Evolutionary conservation across 2,888 invertebrate species (phyloP).

Genomic region (Apamea anceps): DNA sequence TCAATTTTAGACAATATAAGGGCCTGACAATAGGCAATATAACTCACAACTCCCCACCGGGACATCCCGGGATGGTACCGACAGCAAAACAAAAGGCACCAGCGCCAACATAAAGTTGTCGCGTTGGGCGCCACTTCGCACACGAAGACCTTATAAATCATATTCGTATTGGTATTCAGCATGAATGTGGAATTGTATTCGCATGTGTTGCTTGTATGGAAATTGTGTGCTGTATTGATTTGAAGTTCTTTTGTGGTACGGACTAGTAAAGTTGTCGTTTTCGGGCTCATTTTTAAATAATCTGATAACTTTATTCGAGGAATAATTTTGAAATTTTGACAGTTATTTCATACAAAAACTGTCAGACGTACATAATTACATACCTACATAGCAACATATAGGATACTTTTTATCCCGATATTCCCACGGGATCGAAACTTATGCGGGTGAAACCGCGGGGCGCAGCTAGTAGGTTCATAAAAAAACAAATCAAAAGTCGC

Average conservation of each 20-base stretch:
- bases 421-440: no score
- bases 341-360: no score
- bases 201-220: slow-evolving; percentile 35
- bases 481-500: no score
- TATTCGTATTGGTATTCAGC: slow-evolving; percentile 53
- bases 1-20: slow-evolving; percentile 9
- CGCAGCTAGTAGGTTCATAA: no score
- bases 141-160: slow-evolving; percentile 83
- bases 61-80: slow-evolving; percentile 74
- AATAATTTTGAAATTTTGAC: no score
- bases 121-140: slow-evolving; percentile 76
- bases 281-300: neutral
- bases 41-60: slow-evolving; percentile 54
- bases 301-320: no score
- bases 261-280: neutral
- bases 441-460: no score
- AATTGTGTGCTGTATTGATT: slow-evolving; percentile 48
- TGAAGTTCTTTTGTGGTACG: neutral
- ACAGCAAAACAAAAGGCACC: slow-evolving; percentile 75
- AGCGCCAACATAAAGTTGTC: slow-evolving; percentile 81
- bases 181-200: slow-evolving; percentile 49
- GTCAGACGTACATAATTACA: no score
- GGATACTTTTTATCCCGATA: no score
- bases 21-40: slow-evolving; percentile 31
- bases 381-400: no score